A percentile compares a stretch with the other conserved stretches of the same genome.
Conservation (phyloP, 2,888 invertebrate species). For the Patella depressa region DNA sequence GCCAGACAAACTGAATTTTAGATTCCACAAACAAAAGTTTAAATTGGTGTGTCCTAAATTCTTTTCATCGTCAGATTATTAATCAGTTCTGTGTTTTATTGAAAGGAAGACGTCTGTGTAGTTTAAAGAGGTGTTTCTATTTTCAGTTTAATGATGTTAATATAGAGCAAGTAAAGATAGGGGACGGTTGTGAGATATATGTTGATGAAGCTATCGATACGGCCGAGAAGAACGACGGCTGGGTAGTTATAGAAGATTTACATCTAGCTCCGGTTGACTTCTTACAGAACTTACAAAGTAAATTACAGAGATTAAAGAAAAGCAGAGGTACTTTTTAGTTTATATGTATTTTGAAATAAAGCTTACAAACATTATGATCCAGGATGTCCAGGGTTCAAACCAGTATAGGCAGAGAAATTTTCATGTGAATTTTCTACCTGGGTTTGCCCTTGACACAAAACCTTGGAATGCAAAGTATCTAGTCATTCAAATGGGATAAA, state of each 20-base stretch:
- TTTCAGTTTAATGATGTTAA: conserved; percentile 26
- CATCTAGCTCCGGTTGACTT: conserved; percentile 59
- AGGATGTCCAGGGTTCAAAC: too few species aligned
- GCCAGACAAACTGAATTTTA: too few species aligned
- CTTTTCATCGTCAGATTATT: neutral
- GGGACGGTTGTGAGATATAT: conserved; percentile 56
- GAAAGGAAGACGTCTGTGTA: neutral
- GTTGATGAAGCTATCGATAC: conserved; percentile 61
- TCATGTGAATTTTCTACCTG: too few species aligned
- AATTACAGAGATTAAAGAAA: conserved; percentile 55
- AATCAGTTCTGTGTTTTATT: neutral
- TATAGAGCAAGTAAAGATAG: conserved; percentile 54
- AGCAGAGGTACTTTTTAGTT: conserved; percentile 42
- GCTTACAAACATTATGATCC: too few species aligned
- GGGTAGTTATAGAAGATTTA: conserved; percentile 66
- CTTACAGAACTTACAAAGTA: conserved; percentile 56
- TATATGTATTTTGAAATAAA: neutral
- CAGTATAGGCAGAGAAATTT: too few species aligned
- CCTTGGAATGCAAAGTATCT: too few species aligned
- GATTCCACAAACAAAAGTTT: too few species aligned
- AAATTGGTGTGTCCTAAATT: neutral
- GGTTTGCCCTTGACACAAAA: too few species aligned
- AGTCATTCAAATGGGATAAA: too few species aligned
- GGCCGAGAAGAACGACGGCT: conserved; percentile 64
- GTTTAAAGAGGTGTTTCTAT: neutral